Evolutionary conservation across 2,113 vertebrate species (phyloP), one percentile per base, ranked within the genome.

Genomic region (Sinocyclocheilus anshuiensis): DNA sequence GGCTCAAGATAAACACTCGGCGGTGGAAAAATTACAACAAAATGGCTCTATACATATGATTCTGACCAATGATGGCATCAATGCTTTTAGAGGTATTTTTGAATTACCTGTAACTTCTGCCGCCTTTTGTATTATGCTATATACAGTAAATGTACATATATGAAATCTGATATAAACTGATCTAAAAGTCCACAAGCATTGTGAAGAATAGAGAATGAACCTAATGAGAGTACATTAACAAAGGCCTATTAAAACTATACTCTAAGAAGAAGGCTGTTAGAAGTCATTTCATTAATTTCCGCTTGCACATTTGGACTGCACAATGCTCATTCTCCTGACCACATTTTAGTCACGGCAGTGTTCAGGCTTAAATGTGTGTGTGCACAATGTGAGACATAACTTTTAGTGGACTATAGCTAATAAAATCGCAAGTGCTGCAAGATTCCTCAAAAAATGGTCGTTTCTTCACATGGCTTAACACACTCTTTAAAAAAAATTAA

Each of bases 21-120:
- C 55, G n/a, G 76, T 18, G 69, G 20, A 63, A 80, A 24, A 29
- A 61, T 2, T 6, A 12, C 10, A 82, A 53, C 61, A 81, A 69
- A 81, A 77, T 69, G 63, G 11, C 8, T 45, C 83, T 84, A 72
- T 72, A n/a, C 69, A n/a, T 42, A 71, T 65, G 75, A 87, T 91
- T 89, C 76, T 86, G 87, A 89, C 88, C 88, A 81, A 45, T 81
- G 20, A 89, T 84, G 81, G 88, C 84, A 89, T 88, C 86, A 65
- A 7, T 45, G 57, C 39, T 76, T 84, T 77, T 36, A 55, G 26
- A 20, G 24, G 29, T 42, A 84, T 84, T 77, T 84, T 80, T 80
- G 24, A 39, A 81, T 16, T 45, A 42, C 26, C 65, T 86, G 82
- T 84, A 84, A 76, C 84, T 36, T 78, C 63, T 36, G 16, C 24